phyloP scores from a whole-genome alignment of 2,888 invertebrate species.

The Amblyjoppa fuscipennis region DNA sequence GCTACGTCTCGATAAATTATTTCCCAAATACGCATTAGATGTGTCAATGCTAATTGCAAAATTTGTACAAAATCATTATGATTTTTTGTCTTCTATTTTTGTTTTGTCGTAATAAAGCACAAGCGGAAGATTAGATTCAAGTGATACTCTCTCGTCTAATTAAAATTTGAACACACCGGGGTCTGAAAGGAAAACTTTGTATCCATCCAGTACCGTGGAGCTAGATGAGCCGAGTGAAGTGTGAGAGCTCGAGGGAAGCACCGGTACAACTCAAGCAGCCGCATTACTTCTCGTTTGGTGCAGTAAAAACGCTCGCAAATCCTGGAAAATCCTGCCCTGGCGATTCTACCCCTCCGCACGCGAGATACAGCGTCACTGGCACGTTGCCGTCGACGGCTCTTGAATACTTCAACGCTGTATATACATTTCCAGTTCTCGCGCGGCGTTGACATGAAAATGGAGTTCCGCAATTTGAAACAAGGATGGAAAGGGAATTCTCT shows the following conservation, averaged over 20 bases:
- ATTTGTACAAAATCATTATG: not conserved
- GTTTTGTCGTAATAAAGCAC: not conserved
- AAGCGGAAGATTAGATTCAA: not conserved
- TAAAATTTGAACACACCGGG: not conserved
- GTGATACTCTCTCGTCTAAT: not conserved
- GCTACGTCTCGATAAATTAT: too few species aligned
- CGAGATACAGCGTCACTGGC: conserved; percentile 34
- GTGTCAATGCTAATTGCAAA: not conserved
- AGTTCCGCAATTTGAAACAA: conserved; percentile 39
- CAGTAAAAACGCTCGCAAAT: conserved; percentile 40
- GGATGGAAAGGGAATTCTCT: not conserved
- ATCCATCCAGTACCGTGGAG: not conserved
- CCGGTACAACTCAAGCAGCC: conserved; percentile 18
- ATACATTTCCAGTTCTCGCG: not conserved
- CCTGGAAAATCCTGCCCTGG: conserved; percentile 32
- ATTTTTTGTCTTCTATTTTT: not conserved
- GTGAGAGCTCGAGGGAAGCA: conserved; percentile 11
- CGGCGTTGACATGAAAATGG: conserved; percentile 46
- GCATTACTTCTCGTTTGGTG: conserved; percentile 51
- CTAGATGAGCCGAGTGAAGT: conserved; percentile 18
- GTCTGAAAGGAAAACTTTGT: conserved; percentile 4
- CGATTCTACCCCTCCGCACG: conserved; percentile 17
- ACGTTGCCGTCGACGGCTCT: not conserved
- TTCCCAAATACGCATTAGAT: not conserved
- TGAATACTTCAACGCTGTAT: not conserved